Percentiles rank a stretch among this genome's conserved stretches.
Evolutionary conservation across 2,113 vertebrate genomes (phyloP).

Genomic region (Eptesicus fuscus): DNA sequence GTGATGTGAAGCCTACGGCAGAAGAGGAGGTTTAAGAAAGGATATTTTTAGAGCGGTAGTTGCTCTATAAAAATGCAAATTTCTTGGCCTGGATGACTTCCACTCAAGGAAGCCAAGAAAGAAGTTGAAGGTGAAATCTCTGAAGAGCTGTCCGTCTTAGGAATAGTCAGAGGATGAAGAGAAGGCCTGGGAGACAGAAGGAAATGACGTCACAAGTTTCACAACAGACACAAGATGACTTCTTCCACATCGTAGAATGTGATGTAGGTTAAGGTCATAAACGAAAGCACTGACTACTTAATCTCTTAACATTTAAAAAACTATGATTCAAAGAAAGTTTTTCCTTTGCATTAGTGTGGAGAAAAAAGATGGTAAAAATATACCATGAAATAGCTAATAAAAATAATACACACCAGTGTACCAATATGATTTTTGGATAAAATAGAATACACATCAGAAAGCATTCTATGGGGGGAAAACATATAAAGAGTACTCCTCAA

Average conservation of each 20-base stretch:
- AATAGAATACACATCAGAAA: not conserved
- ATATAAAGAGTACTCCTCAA: not conserved
- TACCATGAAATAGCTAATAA: not conserved
- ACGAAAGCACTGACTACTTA: not conserved
- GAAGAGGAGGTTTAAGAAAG: not conserved
- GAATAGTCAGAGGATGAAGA: conserved; percentile 14
- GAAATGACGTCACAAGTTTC: not conserved
- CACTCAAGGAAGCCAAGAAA: conserved; percentile 33
- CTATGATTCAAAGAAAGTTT: not conserved
- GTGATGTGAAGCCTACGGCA: not conserved
- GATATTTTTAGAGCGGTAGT: conserved; percentile 25
- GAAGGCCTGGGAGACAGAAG: not conserved
- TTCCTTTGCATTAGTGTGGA: not conserved
- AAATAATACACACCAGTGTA: not conserved
- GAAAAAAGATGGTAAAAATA: not conserved
- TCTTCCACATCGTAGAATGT: not conserved
- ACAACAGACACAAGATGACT: not conserved
- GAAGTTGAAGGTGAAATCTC: conserved; percentile 45
- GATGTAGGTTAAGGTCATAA: not conserved
- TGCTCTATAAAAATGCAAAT: conserved; percentile 48
- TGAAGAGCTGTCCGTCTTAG: conserved; percentile 17
- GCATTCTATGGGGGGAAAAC: not conserved
- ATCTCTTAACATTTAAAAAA: not conserved
- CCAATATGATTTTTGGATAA: not conserved
- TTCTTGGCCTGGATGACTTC: conserved; percentile 24